A percentile compares a stretch with the other conserved stretches of the same genome.
phyloP scores from a whole-genome alignment of 1,140 invertebrate genomes.

The Pollicipes pollicipes region DNA sequence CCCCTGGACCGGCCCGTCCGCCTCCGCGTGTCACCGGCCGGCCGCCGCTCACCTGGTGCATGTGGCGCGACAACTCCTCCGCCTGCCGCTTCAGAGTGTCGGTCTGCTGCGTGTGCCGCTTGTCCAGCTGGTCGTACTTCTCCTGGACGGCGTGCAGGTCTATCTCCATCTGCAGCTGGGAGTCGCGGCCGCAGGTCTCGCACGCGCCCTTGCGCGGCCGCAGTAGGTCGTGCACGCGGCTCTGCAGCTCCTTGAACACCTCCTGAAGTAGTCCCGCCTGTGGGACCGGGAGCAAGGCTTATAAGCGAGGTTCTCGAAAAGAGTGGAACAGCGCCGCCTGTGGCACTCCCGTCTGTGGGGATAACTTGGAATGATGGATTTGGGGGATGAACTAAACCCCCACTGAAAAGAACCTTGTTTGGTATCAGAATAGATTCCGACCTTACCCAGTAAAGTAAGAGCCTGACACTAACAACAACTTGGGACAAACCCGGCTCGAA shows the following conservation, averaged over 20 bases:
- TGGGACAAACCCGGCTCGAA: too few relatives aligned
- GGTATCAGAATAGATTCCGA: too few relatives aligned
- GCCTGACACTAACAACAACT: too few relatives aligned
- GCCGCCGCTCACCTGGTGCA: slow-evolving; percentile 12
- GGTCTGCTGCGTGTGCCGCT: not conserved
- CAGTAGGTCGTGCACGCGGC: slow-evolving; percentile 24
- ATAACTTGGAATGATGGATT: too few relatives aligned
- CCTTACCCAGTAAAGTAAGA: too few relatives aligned
- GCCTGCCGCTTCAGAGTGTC: slow-evolving; percentile 11
- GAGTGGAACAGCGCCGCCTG: too few relatives aligned
- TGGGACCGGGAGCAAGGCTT: slow-evolving; percentile 5
- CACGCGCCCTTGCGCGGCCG: slow-evolving; percentile 36
- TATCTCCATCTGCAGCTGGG: not conserved
- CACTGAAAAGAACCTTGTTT: too few relatives aligned
- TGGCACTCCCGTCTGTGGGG: too few relatives aligned
- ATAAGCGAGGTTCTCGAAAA: too few relatives aligned
- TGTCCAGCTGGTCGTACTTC: not conserved
- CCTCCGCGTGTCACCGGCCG: too few relatives aligned
- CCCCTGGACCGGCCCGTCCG: too few relatives aligned
- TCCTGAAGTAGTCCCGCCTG: slow-evolving; percentile 30
- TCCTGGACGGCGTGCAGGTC: slow-evolving; percentile 3
- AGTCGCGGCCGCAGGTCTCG: slow-evolving; percentile 36
- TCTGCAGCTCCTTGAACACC: slow-evolving; percentile 28
- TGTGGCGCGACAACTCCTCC: slow-evolving; percentile 13
- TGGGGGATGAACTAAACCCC: too few relatives aligned